A percentile compares a stretch with the other conserved stretches of the same genome.
Conservation (phyloP, 2,888 invertebrate genomes). For the Hetaerina titia region DNA sequence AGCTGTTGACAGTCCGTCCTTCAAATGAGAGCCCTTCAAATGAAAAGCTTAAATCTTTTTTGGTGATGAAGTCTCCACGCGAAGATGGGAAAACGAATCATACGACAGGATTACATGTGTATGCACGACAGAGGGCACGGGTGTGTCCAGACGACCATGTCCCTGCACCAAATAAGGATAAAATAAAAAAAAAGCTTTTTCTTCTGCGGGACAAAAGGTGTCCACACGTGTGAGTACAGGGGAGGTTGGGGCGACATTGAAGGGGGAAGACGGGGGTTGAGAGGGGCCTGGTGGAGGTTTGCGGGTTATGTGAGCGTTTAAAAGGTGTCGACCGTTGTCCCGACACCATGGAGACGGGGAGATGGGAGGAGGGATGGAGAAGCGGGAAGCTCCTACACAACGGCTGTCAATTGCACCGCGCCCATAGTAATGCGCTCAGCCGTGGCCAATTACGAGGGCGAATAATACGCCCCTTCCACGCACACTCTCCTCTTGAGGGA, state of each 20-base stretch:
- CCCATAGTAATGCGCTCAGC: not conserved
- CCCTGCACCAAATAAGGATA: not conserved
- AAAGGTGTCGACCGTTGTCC: not conserved
- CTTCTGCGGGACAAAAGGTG: too few relatives aligned
- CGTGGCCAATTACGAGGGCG: not conserved
- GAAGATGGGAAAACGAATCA: not conserved
- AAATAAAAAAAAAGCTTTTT: not conserved
- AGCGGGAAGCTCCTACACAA: not conserved
- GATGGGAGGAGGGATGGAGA: not conserved
- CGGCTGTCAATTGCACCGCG: constrained; percentile 29
- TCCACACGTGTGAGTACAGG: too few relatives aligned
- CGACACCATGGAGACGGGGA: not conserved
- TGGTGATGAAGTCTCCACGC: not conserved
- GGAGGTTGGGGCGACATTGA: too few relatives aligned
- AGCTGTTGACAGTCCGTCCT: not conserved
- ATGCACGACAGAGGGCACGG: not conserved
- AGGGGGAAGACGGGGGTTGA: not conserved
- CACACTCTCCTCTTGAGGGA: not conserved
- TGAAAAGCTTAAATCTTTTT: not conserved
- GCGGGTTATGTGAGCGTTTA: not conserved
- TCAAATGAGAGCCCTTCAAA: not conserved
- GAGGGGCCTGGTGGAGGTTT: not conserved
- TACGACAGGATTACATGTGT: not conserved
- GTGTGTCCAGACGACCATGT: not conserved
- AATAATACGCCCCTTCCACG: not conserved